Evolutionary conservation across 2,113 vertebrate species (phyloP), one percentile per base, ranked within the genome.

Genomic region (Austrofundulus limnaeus): DNA sequence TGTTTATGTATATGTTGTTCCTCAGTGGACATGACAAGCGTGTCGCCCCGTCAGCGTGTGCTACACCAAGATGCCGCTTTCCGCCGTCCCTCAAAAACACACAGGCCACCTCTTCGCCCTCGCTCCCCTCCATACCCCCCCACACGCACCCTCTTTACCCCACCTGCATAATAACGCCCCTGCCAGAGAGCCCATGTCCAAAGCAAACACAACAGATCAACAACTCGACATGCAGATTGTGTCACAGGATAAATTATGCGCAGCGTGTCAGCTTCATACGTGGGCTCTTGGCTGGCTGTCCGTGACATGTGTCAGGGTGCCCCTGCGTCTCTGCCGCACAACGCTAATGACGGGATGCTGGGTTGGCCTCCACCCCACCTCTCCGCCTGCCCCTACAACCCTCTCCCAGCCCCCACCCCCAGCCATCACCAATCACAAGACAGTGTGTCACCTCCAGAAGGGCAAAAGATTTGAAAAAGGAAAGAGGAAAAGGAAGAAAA

Each of bases 261-360:
- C 81, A 60, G 80, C 73, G 69, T 92, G 92, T 92, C 92, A 92
- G 82, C 81, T 83, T 90, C 89, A 89, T 85, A 87, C 85, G 81
- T 84, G 86, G 81, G 85, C 78, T 79, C 83, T 87, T 55, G 82
- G 89, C 86, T 90, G 87, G 88, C 88, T 88, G 89, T 87, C 88
- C 87, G 69, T 92, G 92, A 92, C 92, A 92, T 90, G 91, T 92
- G 92, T 92, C 92, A 92, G 81, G 84, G 85, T 87, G 85, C 86
- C 89, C 86, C 87, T 82, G 75, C 82, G 48, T 88, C 87, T 91
- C 77, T 71, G 79, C 77, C 55, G 54, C 23, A 28, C 80, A 60
- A 89, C 85, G 87, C 86, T 92, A 92, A 92, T 91, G 88, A 92
- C 88, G 87, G 82, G 80, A 86, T 77, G 83, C 83, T 24, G 87